Base-by-base conservation (phyloP, 2,888 invertebrate genomes). In the Phyllotreta cruciferae region DNA sequence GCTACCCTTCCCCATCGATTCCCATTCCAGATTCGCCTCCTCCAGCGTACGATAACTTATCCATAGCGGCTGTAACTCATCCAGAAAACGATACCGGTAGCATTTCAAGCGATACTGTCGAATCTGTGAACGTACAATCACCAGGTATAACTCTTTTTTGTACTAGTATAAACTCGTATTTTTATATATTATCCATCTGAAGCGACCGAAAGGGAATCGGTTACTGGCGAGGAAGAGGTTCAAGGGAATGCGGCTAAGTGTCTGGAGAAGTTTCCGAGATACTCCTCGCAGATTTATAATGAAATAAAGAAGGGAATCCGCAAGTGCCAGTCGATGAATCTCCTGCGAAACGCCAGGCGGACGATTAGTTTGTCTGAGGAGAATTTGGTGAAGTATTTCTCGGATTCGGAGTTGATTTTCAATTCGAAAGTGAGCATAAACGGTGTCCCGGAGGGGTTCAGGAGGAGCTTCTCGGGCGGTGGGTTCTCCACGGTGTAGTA, bases 1-100 rank as follows among this genome's bases (percentile, higher is more conserved):
- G 67, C 42, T 71, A 67, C 54, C 67, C 66, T 13, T 67, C 66
- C 14, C 62, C 71, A n/a, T 14, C 66, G 8, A 67, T 42, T 3
- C 52, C 7, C 56, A 66, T 73, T 37, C 75, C 75, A 2, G 64
- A 73, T 38, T 74, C 75, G 8, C 75, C 75, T 0, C 75, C 75
- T 39, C 74, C 74, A 7, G 63, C 68, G 6, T 75, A 75, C 57
- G 64, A 70, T 7, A 24, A 68, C 14, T 34, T 61, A 10, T 13
- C 60, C 41, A 57, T 38, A 11, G 53, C 47, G 10, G 44, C 10
- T 38, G 11, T 53, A 3, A 39, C 50, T 37, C 37, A 36, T 35
- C 35, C 34, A 3, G 14, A 41, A 36, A n/a, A n/a, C n/a, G 50
- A 9, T 24, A 24, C 9, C 38, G 11, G 13, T 14, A 9, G 38